Evolutionary conservation across 2,888 invertebrate species (phyloP), one percentile per base, ranked within the genome.

Genomic region (Atrina japonica): DNA sequence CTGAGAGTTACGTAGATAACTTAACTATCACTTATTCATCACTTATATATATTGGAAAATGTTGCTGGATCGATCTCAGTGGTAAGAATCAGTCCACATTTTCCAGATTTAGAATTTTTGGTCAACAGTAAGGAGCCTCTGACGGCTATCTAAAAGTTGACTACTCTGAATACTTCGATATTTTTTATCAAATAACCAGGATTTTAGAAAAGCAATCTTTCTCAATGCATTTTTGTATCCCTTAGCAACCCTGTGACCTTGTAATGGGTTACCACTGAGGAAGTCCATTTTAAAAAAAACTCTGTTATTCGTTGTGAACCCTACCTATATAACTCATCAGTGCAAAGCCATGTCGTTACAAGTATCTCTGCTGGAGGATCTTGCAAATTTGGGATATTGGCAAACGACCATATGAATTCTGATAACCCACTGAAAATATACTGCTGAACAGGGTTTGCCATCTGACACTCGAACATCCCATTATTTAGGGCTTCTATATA

Each of bases 371-470:
- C n/a, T n/a, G n/a, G n/a, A n/a, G n/a, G n/a, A n/a, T n/a, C 47
- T 23, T 60, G 47, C 16, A 43, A 27, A 27, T 60, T 60, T 21
- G 59, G 59, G 25, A 43, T 43, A 45, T 47, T 43, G 18, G 59
- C 59, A 60, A 60, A 60, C 16, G 47, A 16, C 45, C 64, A 53
- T 43, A 50, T 64, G 16, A 53, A 64, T n/a, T 52, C 64, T n/a
- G 53, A 40, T 18, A 52, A n/a, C 21, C 43, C 64, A 43, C 21
- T 52, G 25, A 64, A 64, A n/a, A 64, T 25, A 29, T 41, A 64
- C 27, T 53, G 69, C 45, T 56, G 49, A 18, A 63, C 56, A 49
- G 35, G 66, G 50, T 66, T 66, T 35, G 66, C 66, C n/a, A 66
- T 21, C 27, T 58, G 3, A 3, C 66, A 40, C 9, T 66, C 30